phyloP scores from a whole-genome alignment of 2,113 vertebrate species.

The Asarcornis scutulata region DNA sequence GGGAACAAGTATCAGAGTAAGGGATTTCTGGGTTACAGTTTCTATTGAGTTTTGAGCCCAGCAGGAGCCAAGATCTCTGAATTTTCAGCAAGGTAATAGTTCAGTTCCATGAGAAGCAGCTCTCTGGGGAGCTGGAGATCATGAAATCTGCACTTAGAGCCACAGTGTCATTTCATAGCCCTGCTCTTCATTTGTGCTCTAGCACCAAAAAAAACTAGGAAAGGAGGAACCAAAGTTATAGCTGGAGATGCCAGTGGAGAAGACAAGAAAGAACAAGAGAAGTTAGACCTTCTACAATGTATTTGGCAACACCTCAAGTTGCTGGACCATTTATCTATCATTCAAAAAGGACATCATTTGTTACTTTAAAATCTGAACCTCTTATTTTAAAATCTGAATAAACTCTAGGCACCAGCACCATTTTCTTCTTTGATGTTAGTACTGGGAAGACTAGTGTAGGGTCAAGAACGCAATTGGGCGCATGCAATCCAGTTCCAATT shows the following conservation, averaged over 20 bases:
- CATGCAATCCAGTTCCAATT: rapidly evolving
- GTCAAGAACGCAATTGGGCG: not conserved
- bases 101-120: not conserved
- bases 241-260: not conserved
- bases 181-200: rapidly evolving
- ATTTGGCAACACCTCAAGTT: rapidly evolving
- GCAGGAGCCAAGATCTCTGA: not conserved
- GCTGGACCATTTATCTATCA: not conserved
- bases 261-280: not conserved
- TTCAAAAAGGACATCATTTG: not conserved
- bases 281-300: not conserved
- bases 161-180: not conserved
- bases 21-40: not conserved
- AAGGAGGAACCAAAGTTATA: not conserved
- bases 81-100: not conserved
- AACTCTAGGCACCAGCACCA: not conserved
- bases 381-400: not conserved
- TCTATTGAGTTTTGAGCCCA: not conserved
- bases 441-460: rapidly evolving
- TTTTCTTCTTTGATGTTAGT: rapidly evolving
- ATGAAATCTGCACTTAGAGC: not conserved
- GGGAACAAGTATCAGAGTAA: not conserved
- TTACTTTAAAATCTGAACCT: not conserved
- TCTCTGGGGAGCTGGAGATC: not conserved
- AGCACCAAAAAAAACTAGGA: not conserved